Base-by-base conservation (phyloP, 2,797 vertebrate species). In the Paedocypris micromegethes region DNA sequence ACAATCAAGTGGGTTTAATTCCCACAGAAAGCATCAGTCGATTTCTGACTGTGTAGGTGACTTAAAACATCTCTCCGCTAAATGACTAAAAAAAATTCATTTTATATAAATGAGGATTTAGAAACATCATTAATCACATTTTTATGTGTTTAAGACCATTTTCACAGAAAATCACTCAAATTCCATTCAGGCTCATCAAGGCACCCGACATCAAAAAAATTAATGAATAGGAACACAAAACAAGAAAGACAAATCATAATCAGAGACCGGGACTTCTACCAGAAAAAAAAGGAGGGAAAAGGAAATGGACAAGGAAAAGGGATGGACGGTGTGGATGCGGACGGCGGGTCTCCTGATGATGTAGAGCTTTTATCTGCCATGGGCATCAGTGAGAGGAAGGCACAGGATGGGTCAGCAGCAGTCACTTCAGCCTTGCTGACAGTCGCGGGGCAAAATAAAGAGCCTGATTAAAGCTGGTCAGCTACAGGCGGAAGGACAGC, bases 401-500 rank as follows among this genome's bases (percentile, higher is more conserved):
- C 84, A 81, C 84, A 82, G 85, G 86, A 80, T 48, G 72, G 2
- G 77, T 75, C 78, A 78, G 78, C 77, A 79, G 77, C 70, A 77
- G 82, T 85, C 80, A 66, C 38, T 60, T 77, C 77, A 52, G 81
- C 76, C 79, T 64, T 8, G 87, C 67, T 86, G 88, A 91, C 85
- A 90, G 87, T 86, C 81, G 46, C 53, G 63, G 75, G 60, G 71
- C 84, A 87, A 84, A 90, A 89, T 86, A 89, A 67, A 38, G 65
- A 74, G 74, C 68, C 83, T 91, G 89, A 91, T 91, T 90, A 91
- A 89, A 90, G 85, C 82, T 72, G 73, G 73, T 73, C 78, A 84
- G 75, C 80, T 77, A 80, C 77, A 80, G 81, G 82, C 77, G 78
- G 82, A 79, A 75, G 80, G 75, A 72, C 40, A 5, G 6, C 61